phyloP scores from a whole-genome alignment of 2,888 invertebrate species.

The Linnaemya vulpina region DNA sequence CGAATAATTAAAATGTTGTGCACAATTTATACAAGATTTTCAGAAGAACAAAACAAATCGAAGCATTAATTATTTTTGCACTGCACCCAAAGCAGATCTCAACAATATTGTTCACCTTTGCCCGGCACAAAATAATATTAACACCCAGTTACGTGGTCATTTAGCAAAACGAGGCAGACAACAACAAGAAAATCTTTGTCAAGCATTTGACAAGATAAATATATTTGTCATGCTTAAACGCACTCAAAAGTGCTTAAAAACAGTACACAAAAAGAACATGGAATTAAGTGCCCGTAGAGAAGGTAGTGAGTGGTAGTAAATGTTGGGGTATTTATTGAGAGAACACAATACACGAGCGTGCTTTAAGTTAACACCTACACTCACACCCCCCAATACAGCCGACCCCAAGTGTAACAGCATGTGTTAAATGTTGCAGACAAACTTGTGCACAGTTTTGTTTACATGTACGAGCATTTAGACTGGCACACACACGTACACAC shows the following conservation, averaged over 20 bases:
- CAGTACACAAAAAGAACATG: conserved; percentile 30
- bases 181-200: conserved; percentile 28
- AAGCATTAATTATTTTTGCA: neutral
- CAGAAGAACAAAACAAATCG: too few species aligned
- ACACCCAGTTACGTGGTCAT: neutral
- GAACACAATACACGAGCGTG: conserved; percentile 6
- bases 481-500: neutral
- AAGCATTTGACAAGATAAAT: conserved; percentile 65
- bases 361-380: conserved; percentile 45
- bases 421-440: neutral
- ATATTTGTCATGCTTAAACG: conserved; percentile 65
- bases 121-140: neutral
- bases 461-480: neutral
- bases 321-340: neutral
- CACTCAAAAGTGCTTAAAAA: conserved; percentile 63
- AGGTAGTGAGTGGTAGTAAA: conserved; percentile 8
- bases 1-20: conserved; percentile 43
- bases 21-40: conserved; percentile 5
- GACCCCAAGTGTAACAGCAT: neutral
- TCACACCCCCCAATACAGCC: neutral
- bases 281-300: conserved; percentile 6
- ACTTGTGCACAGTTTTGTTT: neutral
- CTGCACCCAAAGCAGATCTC: too few species aligned
- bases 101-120: neutral
- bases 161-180: neutral